A percentile compares a stretch with the other conserved stretches of the same genome.
phyloP scores from a whole-genome alignment of 2,113 vertebrate genomes.

The Mustelus asterias region DNA sequence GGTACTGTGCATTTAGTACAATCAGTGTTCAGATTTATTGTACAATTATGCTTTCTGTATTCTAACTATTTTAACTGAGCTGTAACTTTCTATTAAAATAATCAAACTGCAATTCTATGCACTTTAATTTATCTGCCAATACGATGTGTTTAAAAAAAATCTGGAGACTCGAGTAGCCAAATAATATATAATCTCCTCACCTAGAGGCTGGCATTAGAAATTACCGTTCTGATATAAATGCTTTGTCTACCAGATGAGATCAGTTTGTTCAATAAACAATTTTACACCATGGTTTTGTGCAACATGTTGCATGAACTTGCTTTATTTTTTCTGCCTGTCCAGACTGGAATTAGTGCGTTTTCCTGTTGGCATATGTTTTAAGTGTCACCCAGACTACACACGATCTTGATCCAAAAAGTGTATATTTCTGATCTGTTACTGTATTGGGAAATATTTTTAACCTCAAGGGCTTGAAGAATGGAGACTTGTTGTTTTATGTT shows the following conservation, averaged over 20 bases:
- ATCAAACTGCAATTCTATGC: constrained; percentile 54
- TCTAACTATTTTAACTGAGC: constrained; percentile 69
- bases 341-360: neutral
- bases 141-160: neutral
- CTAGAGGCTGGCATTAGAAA: neutral
- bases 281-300: constrained; percentile 22
- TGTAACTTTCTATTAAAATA: constrained; percentile 69
- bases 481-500: neutral
- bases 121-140: constrained; percentile 35
- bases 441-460: neutral
- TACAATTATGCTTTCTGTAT: constrained; percentile 71
- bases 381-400: too few relatives aligned
- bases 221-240: neutral
- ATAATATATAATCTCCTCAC: neutral
- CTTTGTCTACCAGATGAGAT: constrained; percentile 21
- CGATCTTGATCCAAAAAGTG: neutral
- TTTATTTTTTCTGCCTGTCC: too few relatives aligned
- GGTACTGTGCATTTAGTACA: constrained; percentile 74
- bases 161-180: neutral
- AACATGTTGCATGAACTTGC: neutral
- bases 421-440: neutral
- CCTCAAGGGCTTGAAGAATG: neutral
- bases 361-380: neutral
- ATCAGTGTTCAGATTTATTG: constrained; percentile 70
- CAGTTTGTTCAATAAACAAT: constrained; percentile 24